Evolutionary conservation across 2,113 vertebrate species (phyloP), one percentile per base, ranked within the genome.

Genomic region (Hippolais icterina): DNA sequence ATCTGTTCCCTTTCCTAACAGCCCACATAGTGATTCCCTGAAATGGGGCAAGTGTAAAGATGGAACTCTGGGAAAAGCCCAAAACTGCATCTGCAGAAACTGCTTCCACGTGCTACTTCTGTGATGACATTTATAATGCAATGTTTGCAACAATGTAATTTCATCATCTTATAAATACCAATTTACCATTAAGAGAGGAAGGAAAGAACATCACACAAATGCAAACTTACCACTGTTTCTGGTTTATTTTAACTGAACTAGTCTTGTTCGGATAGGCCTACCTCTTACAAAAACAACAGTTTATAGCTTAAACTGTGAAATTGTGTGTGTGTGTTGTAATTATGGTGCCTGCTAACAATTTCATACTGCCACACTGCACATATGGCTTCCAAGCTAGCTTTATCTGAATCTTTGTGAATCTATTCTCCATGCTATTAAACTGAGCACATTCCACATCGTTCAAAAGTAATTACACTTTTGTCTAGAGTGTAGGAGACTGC

Each of bases 381-480:
- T 97, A 98, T 95, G 97, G 97, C 96, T 97, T 96, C 91, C 92
- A 96, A 97, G 96, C 97, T 93, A 93, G 98, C 97, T 97, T 96
- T 97, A 97, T 97, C 97, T 96, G 97, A 98, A 98, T 98, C 97
- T 97, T 94, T 95, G 97, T 96, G 96, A 97, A 97, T 97, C 97
- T 98, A 97, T 97, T 97, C 95, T 97, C 96, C 21, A 28, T 97
- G 97, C 97, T 98, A 97, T 97, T 98, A 98, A 97, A 97, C 92
- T 76, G 91, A 97, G 94, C 84, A 95, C 97, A 97, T 97, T 98
- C 97, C 96, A 97, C 97, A 96, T 97, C 96, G 66, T 97, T 98
- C 97, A 98, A 97, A 97, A 97, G 97, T 97, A 98, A 98, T 98
- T 98, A 98, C 97, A 98, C 97, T 97, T 98, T 98, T 97, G 97